Conservation (phyloP, 2,113 vertebrate genomes). For the Gopherus flavomarginatus region DNA sequence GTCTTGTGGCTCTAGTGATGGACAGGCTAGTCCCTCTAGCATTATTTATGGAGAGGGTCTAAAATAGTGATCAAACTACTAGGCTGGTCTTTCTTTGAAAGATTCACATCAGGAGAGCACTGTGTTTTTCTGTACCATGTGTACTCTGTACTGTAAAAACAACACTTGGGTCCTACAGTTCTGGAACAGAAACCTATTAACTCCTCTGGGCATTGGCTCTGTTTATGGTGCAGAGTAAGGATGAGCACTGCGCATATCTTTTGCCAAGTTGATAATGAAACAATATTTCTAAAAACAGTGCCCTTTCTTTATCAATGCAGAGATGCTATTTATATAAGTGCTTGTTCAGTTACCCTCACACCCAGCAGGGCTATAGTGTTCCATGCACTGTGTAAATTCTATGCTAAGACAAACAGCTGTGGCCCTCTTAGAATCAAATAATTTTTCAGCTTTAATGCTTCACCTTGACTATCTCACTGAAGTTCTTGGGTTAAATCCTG, state of each 20-base stretch:
- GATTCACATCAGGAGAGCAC: neutral
- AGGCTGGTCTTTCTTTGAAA: neutral
- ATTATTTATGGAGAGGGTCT: neutral
- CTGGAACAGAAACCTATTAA: no score
- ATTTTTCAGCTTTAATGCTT: conserved; percentile 1
- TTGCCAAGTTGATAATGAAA: no score
- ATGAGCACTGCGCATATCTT: no score
- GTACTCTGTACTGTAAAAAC: neutral
- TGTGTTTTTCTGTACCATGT: neutral
- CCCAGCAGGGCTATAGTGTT: no score
- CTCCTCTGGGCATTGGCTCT: no score
- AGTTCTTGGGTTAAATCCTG: neutral
- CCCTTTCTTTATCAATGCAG: no score
- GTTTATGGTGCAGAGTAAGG: no score
- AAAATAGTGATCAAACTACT: neutral
- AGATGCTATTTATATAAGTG: no score
- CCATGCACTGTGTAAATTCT: no score
- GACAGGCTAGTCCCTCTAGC: neutral
- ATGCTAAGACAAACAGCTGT: neutral
- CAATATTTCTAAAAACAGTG: no score
- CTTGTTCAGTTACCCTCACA: no score
- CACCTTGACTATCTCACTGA: neutral
- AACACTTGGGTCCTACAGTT: no score
- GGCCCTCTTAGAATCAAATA: neutral
- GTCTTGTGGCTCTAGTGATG: neutral